These are phyloP conservation scores for Selenia dentaria DNA, from an alignment of 2,888 invertebrate species.

Conservation along the genomic window DNA sequence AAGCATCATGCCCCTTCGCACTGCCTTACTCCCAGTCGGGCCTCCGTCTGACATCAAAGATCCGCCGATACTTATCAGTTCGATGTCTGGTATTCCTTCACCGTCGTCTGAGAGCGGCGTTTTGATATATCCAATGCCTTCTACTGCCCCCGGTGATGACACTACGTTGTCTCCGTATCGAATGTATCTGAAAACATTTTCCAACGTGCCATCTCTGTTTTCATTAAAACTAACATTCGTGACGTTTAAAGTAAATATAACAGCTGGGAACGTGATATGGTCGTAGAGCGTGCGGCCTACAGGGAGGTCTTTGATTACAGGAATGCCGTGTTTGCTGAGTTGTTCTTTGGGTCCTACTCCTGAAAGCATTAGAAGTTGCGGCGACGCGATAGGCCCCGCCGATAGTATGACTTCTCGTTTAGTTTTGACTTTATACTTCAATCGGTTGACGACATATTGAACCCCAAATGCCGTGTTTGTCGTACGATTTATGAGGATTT, in stretches of 20 bases:
- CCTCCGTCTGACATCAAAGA: slow-evolving; percentile 67
- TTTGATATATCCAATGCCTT: slow-evolving; percentile 86
- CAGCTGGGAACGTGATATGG: slow-evolving; percentile 86
- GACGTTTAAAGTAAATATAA: slow-evolving; percentile 85
- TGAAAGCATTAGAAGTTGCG: slow-evolving; percentile 92
- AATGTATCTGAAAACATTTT: slow-evolving; percentile 49
- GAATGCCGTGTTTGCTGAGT: slow-evolving; percentile 77
- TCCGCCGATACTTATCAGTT: slow-evolving; percentile 87
- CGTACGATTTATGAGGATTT: slow-evolving; percentile 76
- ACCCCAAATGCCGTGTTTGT: slow-evolving; percentile 83
- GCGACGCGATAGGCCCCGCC: slow-evolving; percentile 91
- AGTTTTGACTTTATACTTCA: slow-evolving; percentile 74
- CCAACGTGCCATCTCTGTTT: slow-evolving; percentile 42
- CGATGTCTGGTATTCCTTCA: slow-evolving; percentile 87
- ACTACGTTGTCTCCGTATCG: slow-evolving; percentile 70
- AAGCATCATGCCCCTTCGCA: slow-evolving; percentile 71
- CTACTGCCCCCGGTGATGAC: slow-evolving; percentile 84
- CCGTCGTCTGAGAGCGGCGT: slow-evolving; percentile 78
- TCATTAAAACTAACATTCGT: slow-evolving; percentile 53
- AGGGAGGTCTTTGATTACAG: slow-evolving; percentile 83
- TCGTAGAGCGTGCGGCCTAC: slow-evolving; percentile 88
- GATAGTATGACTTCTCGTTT: slow-evolving; percentile 89
- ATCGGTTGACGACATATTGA: slow-evolving; percentile 71
- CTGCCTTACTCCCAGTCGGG: slow-evolving; percentile 60
- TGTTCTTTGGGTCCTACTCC: slow-evolving; percentile 88